Conservation (phyloP, 2,113 vertebrate genomes). For the Hemiprocne comata region DNA sequence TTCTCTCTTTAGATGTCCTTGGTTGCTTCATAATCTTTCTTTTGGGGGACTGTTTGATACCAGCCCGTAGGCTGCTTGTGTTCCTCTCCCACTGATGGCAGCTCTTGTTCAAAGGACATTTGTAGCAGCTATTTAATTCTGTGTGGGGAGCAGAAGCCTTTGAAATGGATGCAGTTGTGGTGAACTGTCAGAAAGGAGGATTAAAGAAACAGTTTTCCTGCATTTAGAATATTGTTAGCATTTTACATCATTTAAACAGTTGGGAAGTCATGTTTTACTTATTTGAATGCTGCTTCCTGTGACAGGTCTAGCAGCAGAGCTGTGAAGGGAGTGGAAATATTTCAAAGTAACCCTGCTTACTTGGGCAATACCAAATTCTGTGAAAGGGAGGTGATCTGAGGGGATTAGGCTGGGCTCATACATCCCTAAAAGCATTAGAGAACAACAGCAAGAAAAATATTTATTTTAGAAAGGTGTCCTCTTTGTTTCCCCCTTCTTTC, state of each 20-base stretch:
- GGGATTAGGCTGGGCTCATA: not conserved
- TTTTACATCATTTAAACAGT: conserved; percentile 44
- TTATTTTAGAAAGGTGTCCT: not conserved
- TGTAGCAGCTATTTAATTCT: conserved; percentile 55
- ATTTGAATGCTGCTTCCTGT: not conserved
- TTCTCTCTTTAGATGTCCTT: conserved; percentile 56
- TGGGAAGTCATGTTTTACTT: conserved; percentile 41
- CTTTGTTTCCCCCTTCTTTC: not conserved
- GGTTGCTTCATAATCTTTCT: conserved; percentile 39
- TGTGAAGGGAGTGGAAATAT: not conserved
- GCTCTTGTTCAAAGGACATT: conserved; percentile 55
- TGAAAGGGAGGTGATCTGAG: not conserved
- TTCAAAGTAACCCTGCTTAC: not conserved
- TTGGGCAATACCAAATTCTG: not conserved
- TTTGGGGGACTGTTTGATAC: conserved; percentile 35
- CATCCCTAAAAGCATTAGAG: not conserved
- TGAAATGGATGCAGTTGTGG: conserved; percentile 51
- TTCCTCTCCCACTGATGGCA: conserved; percentile 31
- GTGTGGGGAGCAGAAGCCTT: conserved; percentile 46
- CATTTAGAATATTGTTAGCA: conserved; percentile 46
- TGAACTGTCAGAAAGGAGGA: conserved; percentile 29
- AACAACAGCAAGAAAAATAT: not conserved
- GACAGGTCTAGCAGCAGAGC: not conserved
- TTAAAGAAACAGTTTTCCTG: conserved; percentile 39
- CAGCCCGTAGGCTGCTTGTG: conserved; percentile 39